A percentile compares a stretch with the other conserved stretches of the same genome.
Conservation (phyloP, 1,140 invertebrate species). For the Radopholus similis region DNA sequence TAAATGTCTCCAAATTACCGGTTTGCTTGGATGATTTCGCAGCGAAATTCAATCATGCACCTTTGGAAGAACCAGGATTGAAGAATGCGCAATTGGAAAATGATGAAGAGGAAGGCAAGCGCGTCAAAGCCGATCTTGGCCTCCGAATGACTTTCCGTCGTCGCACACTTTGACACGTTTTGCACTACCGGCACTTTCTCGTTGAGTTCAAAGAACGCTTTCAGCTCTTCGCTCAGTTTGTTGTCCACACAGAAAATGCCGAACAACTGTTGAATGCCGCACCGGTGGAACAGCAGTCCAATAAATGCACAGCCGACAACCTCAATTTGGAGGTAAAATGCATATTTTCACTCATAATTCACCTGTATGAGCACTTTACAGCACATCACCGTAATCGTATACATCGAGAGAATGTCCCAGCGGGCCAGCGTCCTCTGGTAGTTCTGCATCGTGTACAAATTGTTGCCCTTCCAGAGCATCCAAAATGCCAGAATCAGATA, state of each 20-base stretch:
- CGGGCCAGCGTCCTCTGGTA: constrained; percentile 36
- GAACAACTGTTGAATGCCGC: constrained; percentile 50
- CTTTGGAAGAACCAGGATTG: constrained; percentile 59
- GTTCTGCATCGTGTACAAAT: constrained; percentile 55
- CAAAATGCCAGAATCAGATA: constrained; percentile 55
- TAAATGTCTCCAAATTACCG: constrained; percentile 27
- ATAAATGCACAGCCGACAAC: constrained; percentile 51
- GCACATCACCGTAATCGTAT: constrained; percentile 50
- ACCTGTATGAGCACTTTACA: constrained; percentile 55
- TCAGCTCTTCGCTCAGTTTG: no score
- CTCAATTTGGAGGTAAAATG: constrained; percentile 27
- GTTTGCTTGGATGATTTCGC: constrained; percentile 56
- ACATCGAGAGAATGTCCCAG: constrained; percentile 50
- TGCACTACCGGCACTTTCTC: constrained; percentile 15
- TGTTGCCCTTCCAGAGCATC: constrained; percentile 59
- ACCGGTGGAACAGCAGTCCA: constrained; percentile 7
- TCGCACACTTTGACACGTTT: background rate
- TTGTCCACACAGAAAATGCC: constrained; percentile 50
- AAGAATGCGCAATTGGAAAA: constrained; percentile 54
- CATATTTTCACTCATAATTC: background rate
- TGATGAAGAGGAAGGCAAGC: constrained; percentile 50
- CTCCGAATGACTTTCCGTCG: constrained; percentile 30
- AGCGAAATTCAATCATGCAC: constrained; percentile 58
- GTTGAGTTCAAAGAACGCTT: no score
- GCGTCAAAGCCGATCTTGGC: constrained; percentile 54